These are phyloP conservation scores for human DNA, from an alignment of 2,113 vertebrate genomes.

Conservation along the genomic window GRCh38 chr11:127560501-127561000, in stretches of 20 bases:
- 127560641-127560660: background rate
- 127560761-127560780: background rate
- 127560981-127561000: background rate
- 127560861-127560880: background rate
- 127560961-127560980: no score
- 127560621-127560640: accelerated
- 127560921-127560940: background rate
- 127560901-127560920: background rate
- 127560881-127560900: accelerated
- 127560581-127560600: background rate
- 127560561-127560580: accelerated
- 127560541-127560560: background rate
- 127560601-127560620: accelerated
- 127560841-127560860: background rate
- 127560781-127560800: background rate
- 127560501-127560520: background rate
- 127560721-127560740: background rate
- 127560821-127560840: background rate
- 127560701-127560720: background rate
- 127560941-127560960: background rate
- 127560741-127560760: background rate
- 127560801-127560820: background rate
- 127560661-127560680: background rate
- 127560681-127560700: accelerated
- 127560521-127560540: background rate